Evolutionary conservation across 2,888 invertebrate genomes (phyloP).

Genomic region (Thumatha senex): DNA sequence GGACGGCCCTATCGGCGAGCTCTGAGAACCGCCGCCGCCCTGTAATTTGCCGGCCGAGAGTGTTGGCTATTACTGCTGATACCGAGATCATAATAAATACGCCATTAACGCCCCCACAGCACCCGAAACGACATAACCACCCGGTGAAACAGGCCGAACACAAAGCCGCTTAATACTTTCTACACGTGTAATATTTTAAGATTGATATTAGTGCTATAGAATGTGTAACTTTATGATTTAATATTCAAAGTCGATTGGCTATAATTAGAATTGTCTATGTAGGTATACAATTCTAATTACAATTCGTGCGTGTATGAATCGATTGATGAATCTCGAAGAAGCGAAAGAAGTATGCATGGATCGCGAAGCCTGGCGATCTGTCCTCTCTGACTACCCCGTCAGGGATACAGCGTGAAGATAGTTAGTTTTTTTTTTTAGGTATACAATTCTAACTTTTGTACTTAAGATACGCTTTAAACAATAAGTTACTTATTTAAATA

Average conservation of each 20-base stretch:
- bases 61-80: conserved; percentile 82
- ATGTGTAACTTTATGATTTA: conserved; percentile 37
- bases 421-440: no score
- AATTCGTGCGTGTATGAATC: no score
- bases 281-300: not conserved
- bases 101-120: conserved; percentile 81
- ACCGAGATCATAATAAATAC: conserved; percentile 83
- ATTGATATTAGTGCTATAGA: conserved; percentile 53
- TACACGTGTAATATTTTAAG: conserved; percentile 56
- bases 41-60: conserved; percentile 83
- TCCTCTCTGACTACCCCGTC: no score
- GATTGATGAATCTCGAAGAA: no score
- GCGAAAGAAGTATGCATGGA: no score
- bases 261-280: conserved; percentile 21
- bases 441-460: no score
- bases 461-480: no score
- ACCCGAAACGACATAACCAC: conserved; percentile 77
- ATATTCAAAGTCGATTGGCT: conserved; percentile 32
- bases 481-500: no score
- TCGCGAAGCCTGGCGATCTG: no score
- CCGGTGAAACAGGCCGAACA: conserved; percentile 32
- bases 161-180: conserved; percentile 26
- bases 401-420: no score
- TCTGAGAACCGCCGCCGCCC: conserved; percentile 73
- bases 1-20: conserved; percentile 62